Percentiles rank a stretch among this genome's conserved stretches.
These are phyloP conservation scores for Neogobius melanostomus DNA, from an alignment of 2,113 vertebrate species.

Conservation along the genomic window DNA sequence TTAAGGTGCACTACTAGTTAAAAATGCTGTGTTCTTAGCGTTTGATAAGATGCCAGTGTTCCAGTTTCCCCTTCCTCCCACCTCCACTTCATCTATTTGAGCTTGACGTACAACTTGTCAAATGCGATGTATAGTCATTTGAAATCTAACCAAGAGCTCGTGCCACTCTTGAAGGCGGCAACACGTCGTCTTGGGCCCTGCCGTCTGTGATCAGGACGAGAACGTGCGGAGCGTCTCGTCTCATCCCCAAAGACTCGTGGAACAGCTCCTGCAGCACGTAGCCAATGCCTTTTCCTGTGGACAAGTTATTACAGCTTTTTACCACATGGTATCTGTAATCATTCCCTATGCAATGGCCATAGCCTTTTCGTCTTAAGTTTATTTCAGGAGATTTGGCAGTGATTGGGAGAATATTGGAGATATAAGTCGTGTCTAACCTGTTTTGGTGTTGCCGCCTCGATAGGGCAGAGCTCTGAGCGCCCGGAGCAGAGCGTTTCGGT, in stretches of 20 bases:
- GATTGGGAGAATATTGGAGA: neutral
- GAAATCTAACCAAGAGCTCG: slow-evolving; percentile 77
- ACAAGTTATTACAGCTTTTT: neutral
- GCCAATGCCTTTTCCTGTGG: slow-evolving; percentile 81
- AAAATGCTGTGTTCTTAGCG: no score
- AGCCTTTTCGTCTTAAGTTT: neutral
- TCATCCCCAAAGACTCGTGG: slow-evolving; percentile 84
- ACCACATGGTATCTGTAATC: neutral
- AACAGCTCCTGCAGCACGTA: slow-evolving; percentile 84
- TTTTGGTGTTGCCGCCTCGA: slow-evolving; percentile 85
- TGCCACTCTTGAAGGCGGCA: slow-evolving; percentile 80
- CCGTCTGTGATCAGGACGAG: slow-evolving; percentile 87
- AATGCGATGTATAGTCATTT: neutral
- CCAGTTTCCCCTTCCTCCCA: no score
- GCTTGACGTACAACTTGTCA: no score
- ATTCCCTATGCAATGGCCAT: neutral
- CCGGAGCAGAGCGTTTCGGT: slow-evolving; percentile 80
- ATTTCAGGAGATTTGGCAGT: neutral
- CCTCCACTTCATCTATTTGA: no score
- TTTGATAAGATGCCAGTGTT: no score
- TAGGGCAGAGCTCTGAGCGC: slow-evolving; percentile 78
- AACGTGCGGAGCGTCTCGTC: slow-evolving; percentile 75
- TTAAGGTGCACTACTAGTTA: no score
- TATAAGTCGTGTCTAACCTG: slow-evolving; percentile 72
- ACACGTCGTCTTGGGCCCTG: slow-evolving; percentile 85